Conservation (phyloP, 2,797 vertebrate genomes). For the Echiichthys vipera region DNA sequence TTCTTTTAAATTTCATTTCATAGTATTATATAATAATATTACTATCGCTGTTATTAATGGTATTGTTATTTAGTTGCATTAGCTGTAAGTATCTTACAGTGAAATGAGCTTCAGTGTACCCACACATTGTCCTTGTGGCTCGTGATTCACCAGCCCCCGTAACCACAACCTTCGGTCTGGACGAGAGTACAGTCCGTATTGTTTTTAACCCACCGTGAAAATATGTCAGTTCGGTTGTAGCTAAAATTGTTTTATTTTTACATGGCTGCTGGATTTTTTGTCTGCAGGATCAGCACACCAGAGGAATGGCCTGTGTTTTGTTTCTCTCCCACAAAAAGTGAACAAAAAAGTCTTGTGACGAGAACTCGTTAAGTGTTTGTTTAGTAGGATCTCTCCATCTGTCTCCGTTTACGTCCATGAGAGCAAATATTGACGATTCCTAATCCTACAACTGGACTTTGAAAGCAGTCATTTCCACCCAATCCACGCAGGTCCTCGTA, state of each 20-base stretch:
- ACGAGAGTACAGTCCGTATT: conserved; percentile 29
- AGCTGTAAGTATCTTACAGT: conserved; percentile 72
- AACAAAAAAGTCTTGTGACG: background rate
- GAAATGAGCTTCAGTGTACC: conserved; percentile 54
- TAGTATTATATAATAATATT: conserved; percentile 64
- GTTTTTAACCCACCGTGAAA: conserved; percentile 37
- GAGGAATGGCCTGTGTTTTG: conserved; percentile 1
- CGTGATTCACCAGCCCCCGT: conserved; percentile 54
- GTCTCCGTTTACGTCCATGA: background rate
- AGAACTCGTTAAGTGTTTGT: conserved; percentile 3
- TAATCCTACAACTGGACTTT: background rate
- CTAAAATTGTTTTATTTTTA: conserved; percentile 40
- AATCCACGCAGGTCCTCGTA: conserved; percentile 24
- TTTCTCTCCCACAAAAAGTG: background rate
- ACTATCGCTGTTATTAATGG: conserved; percentile 63
- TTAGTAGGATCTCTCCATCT: conserved; percentile 12
- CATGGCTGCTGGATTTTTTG: conserved; percentile 34
- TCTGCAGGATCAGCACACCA: conserved; percentile 47
- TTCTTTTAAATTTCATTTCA: conserved; percentile 58
- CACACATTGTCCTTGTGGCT: conserved; percentile 46
- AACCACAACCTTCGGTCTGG: conserved; percentile 13
- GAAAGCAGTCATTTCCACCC: background rate
- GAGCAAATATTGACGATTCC: conserved; percentile 7
- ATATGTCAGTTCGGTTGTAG: conserved; percentile 21
- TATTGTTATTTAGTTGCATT: conserved; percentile 66